Conservation (phyloP, 2,797 vertebrate genomes). For the Chlorospingus semifuscus region DNA sequence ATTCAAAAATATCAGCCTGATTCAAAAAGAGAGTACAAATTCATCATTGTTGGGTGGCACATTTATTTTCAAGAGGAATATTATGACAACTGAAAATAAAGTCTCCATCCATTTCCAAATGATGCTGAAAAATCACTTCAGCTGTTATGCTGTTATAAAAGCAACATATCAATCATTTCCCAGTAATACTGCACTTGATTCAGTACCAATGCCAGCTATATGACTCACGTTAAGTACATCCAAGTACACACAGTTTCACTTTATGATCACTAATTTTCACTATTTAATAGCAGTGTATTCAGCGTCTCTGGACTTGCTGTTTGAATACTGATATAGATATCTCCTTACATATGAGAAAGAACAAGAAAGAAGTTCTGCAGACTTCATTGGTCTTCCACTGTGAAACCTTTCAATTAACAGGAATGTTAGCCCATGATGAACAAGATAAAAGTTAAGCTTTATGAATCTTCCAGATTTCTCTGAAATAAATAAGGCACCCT, state of each 20-base stretch:
- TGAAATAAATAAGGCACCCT: neutral
- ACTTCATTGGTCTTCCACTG: neutral
- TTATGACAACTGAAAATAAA: constrained; percentile 47
- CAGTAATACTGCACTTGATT: neutral
- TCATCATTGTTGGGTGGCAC: neutral
- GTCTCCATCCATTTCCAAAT: constrained; percentile 13
- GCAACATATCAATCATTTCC: constrained; percentile 37
- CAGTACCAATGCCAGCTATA: neutral
- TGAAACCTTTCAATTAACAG: neutral
- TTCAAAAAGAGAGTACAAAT: neutral
- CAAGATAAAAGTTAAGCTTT: neutral
- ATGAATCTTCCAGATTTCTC: neutral
- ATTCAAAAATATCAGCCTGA: neutral
- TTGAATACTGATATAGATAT: neutral
- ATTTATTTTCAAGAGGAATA: constrained; percentile 32
- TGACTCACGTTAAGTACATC: neutral
- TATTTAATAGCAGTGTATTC: neutral
- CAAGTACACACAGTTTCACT: neutral
- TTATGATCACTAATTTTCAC: constrained; percentile 4
- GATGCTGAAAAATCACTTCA: constrained; percentile 31
- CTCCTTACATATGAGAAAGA: neutral
- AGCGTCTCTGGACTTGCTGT: neutral
- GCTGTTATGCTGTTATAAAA: constrained; percentile 13
- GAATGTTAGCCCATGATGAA: neutral
- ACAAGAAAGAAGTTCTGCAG: neutral